Percentiles rank a stretch among this genome's conserved stretches.
These are phyloP conservation scores for Lagorchestes hirsutus DNA, from an alignment of 2,797 vertebrate species.

Conservation along the genomic window DNA sequence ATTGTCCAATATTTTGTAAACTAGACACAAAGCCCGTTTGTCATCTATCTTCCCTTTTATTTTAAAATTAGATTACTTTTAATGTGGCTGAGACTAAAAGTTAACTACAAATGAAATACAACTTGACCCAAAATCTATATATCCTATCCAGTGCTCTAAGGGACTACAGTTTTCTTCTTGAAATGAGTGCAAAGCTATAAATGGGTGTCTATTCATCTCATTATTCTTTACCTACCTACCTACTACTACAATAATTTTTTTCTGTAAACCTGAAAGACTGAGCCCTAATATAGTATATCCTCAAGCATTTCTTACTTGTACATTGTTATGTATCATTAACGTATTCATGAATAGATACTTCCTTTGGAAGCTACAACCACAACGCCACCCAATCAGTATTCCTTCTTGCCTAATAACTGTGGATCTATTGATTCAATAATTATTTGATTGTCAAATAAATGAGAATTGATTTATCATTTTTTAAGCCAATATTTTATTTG, in stretches of 20 bases:
- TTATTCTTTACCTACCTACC: neutral
- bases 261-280: neutral
- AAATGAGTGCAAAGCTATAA: neutral
- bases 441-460: neutral
- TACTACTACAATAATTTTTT: neutral
- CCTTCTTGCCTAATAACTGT: neutral
- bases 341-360: neutral
- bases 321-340: neutral
- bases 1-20: neutral
- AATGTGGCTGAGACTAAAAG: neutral
- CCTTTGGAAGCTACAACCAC: neutral
- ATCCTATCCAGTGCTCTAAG: neutral
- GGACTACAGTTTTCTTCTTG: neutral
- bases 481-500: neutral
- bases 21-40: neutral
- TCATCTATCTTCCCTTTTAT: neutral
- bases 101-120: neutral
- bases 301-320: neutral
- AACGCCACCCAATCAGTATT: neutral
- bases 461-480: neutral
- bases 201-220: neutral
- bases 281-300: neutral
- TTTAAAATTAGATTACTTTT: neutral
- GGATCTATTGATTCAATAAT: neutral
- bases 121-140: neutral